These are phyloP conservation scores for Apamea crenata DNA, from an alignment of 2,888 invertebrate species.

Conservation along the genomic window DNA sequence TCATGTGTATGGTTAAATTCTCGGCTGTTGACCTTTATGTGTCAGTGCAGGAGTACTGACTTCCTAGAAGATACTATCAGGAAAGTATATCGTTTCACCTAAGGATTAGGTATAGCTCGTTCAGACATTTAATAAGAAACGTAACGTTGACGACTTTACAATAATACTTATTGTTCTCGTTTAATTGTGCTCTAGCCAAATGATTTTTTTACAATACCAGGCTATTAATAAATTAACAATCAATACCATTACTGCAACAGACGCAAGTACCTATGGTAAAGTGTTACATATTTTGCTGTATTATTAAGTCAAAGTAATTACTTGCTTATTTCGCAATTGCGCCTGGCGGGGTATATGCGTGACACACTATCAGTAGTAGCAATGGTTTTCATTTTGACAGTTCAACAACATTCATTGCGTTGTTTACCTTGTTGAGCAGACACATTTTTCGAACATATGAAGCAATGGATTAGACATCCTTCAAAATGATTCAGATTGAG, in stretches of 20 bases:
- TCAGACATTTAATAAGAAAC: not conserved
- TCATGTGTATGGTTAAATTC: slow-evolving; percentile 26
- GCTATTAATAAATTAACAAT: not conserved
- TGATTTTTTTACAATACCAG: not conserved
- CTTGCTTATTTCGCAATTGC: not conserved
- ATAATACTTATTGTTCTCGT: not conserved
- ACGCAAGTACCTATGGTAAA: not conserved
- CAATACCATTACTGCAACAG: not conserved
- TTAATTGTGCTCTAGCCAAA: not conserved
- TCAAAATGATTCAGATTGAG: too few species aligned
- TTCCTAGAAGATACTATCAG: too few species aligned
- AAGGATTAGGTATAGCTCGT: not conserved
- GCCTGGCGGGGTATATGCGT: too few species aligned
- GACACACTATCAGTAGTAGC: too few species aligned
- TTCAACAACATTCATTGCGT: too few species aligned
- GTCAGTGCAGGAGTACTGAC: not conserved
- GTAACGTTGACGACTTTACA: not conserved
- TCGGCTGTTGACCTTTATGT: slow-evolving; percentile 27
- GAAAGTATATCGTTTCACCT: not conserved
- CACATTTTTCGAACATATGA: too few species aligned
- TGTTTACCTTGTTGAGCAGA: too few species aligned
- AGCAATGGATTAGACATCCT: too few species aligned
- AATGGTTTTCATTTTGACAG: too few species aligned
- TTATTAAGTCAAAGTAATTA: not conserved
- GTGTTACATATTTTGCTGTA: not conserved